Base-by-base conservation (phyloP, 1,140 invertebrate species). In the Ptiloglossa arizonensis region DNA sequence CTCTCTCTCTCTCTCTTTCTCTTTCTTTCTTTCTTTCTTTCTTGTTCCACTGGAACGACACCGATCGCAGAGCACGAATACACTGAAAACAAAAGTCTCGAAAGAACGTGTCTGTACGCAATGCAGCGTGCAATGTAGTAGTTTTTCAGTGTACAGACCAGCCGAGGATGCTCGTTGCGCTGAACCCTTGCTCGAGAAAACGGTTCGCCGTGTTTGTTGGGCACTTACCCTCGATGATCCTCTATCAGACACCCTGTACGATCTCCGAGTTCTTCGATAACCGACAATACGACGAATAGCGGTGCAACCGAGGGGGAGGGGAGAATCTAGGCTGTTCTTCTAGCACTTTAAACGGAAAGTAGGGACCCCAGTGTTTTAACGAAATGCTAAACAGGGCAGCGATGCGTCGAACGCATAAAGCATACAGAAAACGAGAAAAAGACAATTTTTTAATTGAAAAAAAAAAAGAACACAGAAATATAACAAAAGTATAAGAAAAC, bases 291-390 rank as follows among this genome's bases (percentile, higher is more conserved):
- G 60, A 86, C 71, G 68, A 86, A 74, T 81, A 86, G 80, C 86
- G 83, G 86, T 88, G 87, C 85, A 85, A 89, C 82, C 87, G 86
- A 88, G 87, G 90, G 87, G 87, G 87, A 87, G 88, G 80, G 85
- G 71, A 76, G 76, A 87, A 89, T 73, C 81, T 90, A 93, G 92
- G 93, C 93, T 93, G 93, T 93, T 93, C 92, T 93, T 93, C 93
- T 93, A 93, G 93, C 93, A 93, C 93, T 92, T 91, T 85, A 92
- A 93, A 93, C 90, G 92, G 91, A 93, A 93, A 93, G 91, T 93
- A 92, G 90, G 92, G 88, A 91, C 92, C 91, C 87, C 90, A 92
- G 90, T 91, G 90, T 41, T 41, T 90, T 90, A 89, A 84, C 88
- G 85, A 90, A 89, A 89, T 91, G 87, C 87, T 92, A 84, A 48